phyloP scores from a whole-genome alignment of 1,140 invertebrate species.

The Caenorhabditis inopinata region DNA sequence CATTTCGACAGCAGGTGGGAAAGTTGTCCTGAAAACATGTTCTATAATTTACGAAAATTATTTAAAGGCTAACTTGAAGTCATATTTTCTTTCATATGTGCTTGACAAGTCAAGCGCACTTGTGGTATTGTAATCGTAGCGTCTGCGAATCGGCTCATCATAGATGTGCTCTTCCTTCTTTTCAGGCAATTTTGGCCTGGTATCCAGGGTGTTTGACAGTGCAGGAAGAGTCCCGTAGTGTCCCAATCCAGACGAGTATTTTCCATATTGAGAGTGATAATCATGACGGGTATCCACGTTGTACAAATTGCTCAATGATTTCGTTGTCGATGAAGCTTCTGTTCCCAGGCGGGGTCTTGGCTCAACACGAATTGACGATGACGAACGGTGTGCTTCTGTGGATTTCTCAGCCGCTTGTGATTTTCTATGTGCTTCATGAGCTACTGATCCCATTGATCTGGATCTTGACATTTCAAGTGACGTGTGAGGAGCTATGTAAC shows the following conservation, averaged over 20 bases:
- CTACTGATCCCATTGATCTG: not conserved
- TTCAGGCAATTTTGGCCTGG: not conserved
- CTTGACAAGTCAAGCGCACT: not conserved
- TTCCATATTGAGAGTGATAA: not conserved
- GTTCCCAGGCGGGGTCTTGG: not conserved
- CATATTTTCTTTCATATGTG: slow-evolving; percentile 15
- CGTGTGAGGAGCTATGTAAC: not conserved
- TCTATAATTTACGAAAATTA: not conserved
- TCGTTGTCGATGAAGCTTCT: not conserved
- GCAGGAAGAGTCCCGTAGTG: not conserved
- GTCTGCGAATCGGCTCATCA: not conserved
- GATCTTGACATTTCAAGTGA: not conserved
- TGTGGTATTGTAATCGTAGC: not conserved
- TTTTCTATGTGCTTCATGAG: not conserved
- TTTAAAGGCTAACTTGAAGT: not conserved
- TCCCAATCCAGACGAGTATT: not conserved
- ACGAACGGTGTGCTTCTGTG: not conserved
- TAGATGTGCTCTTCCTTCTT: slow-evolving; percentile 6
- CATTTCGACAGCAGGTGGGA: slow-evolving; percentile 5
- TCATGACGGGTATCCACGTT: not conserved
- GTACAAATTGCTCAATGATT: not conserved
- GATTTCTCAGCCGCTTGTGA: not conserved
- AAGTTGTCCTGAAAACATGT: not conserved
- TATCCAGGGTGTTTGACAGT: not conserved
- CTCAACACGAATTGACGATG: not conserved